Conservation (phyloP, 2,113 vertebrate genomes). For the Barnardius zonarius region DNA sequence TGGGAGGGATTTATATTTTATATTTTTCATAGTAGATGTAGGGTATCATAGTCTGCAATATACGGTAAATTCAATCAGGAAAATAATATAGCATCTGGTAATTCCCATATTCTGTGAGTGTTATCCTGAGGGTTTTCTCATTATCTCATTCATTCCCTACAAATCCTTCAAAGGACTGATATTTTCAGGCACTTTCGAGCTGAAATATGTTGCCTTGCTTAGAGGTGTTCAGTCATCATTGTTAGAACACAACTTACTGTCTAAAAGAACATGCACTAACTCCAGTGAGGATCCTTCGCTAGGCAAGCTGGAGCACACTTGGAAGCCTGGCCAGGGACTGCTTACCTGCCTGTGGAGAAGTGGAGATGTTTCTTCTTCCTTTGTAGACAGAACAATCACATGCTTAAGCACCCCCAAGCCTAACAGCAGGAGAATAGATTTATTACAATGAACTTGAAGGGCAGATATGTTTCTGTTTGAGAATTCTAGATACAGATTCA, state of each 20-base stretch:
- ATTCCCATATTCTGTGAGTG: neutral
- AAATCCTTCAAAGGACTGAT: neutral
- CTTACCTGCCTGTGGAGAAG: neutral
- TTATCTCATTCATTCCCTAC: neutral
- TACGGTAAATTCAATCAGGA: neutral
- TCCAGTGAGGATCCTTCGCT: neutral
- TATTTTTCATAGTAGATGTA: neutral
- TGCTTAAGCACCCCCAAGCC: neutral
- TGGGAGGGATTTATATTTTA: neutral
- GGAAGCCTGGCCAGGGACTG: neutral
- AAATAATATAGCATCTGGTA: neutral
- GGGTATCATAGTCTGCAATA: neutral
- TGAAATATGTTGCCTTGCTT: neutral
- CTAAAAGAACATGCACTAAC: neutral
- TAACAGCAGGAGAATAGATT: neutral
- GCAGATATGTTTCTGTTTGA: neutral
- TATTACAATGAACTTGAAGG: neutral
- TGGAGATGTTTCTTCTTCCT: neutral
- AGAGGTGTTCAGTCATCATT: neutral
- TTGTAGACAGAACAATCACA: neutral
- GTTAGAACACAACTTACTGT: neutral
- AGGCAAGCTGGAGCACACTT: neutral
- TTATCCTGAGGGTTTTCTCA: neutral
- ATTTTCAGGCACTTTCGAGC: neutral
- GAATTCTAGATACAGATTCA: neutral